Evolutionary conservation across 1,140 invertebrate genomes (phyloP).

Genomic region (Drosophila sturtevanti): DNA sequence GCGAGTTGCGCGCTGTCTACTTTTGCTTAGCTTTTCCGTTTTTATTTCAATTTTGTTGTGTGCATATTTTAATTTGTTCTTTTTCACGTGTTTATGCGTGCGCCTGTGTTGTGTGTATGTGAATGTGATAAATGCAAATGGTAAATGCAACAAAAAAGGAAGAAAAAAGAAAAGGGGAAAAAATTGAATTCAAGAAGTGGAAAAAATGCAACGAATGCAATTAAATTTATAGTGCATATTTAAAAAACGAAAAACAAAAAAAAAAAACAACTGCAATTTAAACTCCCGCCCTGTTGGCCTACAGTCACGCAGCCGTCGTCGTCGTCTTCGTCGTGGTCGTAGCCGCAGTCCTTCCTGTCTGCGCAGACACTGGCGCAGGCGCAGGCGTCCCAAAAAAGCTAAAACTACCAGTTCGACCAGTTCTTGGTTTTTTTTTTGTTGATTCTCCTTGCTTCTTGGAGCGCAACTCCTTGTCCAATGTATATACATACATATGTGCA

Average conservation of each 20-base stretch:
- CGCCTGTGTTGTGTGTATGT: slow-evolving; percentile 38
- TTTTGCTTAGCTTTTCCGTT: slow-evolving; percentile 6
- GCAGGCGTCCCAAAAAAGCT: slow-evolving; percentile 1
- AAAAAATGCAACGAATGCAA: slow-evolving; percentile 44
- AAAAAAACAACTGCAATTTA: slow-evolving; percentile 16
- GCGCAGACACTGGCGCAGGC: slow-evolving; percentile 33
- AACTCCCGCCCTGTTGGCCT: slow-evolving; percentile 38
- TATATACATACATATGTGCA: slow-evolving; percentile 16
- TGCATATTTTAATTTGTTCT: slow-evolving; percentile 51
- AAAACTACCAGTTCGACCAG: slow-evolving; percentile 70
- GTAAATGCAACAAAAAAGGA: slow-evolving; percentile 40
- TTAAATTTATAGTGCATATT: slow-evolving; percentile 59
- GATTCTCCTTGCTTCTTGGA: slow-evolving; percentile 36
- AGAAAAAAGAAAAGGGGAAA: neutral
- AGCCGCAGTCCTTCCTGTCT: slow-evolving; percentile 46
- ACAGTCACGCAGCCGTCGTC: slow-evolving; percentile 22
- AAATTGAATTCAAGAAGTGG: neutral
- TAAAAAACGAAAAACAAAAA: slow-evolving; percentile 25
- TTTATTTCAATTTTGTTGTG: slow-evolving; percentile 45
- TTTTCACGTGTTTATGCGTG: slow-evolving; percentile 13
- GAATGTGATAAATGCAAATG: slow-evolving; percentile 58
- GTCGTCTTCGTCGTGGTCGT: neutral
- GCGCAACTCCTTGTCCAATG: slow-evolving; percentile 44
- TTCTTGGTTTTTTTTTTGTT: slow-evolving; percentile 64
- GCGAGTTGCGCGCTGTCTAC: slow-evolving; percentile 44